phyloP scores from a whole-genome alignment of 2,113 vertebrate species.

The Microtus ochrogaster region DNA sequence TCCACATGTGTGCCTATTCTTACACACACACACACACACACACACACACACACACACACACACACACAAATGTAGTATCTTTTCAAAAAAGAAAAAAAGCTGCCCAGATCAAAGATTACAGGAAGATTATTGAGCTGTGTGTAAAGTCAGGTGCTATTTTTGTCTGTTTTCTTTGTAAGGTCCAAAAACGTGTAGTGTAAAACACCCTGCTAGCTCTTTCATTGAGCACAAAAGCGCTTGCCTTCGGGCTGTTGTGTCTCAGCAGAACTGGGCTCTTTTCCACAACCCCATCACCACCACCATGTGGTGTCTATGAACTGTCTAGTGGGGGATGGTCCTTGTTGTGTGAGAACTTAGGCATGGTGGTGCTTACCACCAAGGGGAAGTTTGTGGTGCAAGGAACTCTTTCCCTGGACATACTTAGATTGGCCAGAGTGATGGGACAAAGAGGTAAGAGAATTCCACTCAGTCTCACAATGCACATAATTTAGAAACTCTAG shows the following conservation, averaged over 20 bases:
- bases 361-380: neutral
- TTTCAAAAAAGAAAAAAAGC: neutral
- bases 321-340: neutral
- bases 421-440: neutral
- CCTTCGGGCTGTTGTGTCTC: neutral
- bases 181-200: neutral
- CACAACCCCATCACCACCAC: neutral
- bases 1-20: neutral
- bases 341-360: neutral
- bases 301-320: neutral
- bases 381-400: neutral
- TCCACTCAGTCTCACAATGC: neutral
- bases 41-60: no score
- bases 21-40: neutral
- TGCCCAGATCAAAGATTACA: conserved; percentile 18
- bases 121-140: neutral
- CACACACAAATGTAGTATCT: neutral
- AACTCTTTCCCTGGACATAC: neutral
- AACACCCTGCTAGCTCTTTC: neutral
- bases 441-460: neutral
- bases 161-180: neutral
- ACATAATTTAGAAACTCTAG: neutral
- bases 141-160: neutral
- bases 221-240: neutral
- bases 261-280: neutral